phyloP scores from a whole-genome alignment of 2,888 invertebrate species.

The Drymonia ruficornis region DNA sequence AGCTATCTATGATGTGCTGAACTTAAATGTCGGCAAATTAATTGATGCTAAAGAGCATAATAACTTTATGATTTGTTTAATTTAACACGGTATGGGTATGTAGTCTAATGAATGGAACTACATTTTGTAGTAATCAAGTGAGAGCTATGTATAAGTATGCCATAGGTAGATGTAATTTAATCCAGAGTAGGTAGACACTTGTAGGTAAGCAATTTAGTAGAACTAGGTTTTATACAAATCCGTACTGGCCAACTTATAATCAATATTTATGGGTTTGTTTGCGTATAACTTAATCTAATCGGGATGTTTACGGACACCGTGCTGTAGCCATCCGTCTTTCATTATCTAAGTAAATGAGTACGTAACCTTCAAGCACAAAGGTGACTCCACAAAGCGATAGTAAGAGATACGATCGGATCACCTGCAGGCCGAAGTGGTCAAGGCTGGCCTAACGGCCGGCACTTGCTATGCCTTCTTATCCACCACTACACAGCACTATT shows the following conservation, averaged over 20 bases:
- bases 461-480: constrained; percentile 53
- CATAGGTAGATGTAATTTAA: too few relatives aligned
- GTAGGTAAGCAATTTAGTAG: too few relatives aligned
- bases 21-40: constrained; percentile 12
- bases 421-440: constrained; percentile 60
- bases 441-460: constrained; percentile 46
- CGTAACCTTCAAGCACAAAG: constrained; percentile 42
- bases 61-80: background rate
- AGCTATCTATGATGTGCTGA: constrained; percentile 20
- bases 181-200: too few relatives aligned
- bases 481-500: constrained; percentile 53
- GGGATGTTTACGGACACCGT: constrained; percentile 19
- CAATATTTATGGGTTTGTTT: constrained; percentile 40
- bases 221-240: background rate
- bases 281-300: constrained; percentile 33
- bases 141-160: too few relatives aligned
- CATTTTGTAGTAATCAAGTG: too few relatives aligned
- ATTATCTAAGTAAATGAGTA: constrained; percentile 52
- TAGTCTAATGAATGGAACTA: too few relatives aligned
- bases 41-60: constrained; percentile 7
- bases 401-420: constrained; percentile 62
- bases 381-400: constrained; percentile 52
- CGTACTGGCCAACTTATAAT: constrained; percentile 8
- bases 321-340: constrained; percentile 28
- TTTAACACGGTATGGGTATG: too few relatives aligned